Base-by-base conservation (phyloP, 2,888 invertebrate genomes). In the Desoria tigrina region DNA sequence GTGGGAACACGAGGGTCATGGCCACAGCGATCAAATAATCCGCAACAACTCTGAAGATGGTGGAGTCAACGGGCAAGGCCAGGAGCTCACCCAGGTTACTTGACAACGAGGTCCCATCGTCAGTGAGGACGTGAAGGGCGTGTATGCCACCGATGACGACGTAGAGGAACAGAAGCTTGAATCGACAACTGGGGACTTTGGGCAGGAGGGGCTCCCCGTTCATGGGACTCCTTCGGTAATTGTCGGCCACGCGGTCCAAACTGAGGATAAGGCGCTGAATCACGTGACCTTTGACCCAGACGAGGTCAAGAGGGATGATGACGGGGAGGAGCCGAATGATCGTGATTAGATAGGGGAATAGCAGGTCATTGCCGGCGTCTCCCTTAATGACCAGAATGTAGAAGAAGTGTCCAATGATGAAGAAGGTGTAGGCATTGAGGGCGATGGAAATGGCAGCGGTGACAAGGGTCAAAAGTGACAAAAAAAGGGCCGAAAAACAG, bases 251-350 rank as follows among this genome's bases (percentile, higher is more conserved):
- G 7, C 7, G 7, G 18, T 55, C 37, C 6, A 55, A 55, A 11
- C 7, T 28, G 3, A 3, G 9, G 21, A 55, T 14, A 55, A 55
- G 18, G 3, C 28, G 26, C n/a, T 32, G 27, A 7, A 55, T 4
- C 4, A 16, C 26, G 18, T 55, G 27, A 14, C 55, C 55, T 14
- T 32, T 16, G 16, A 55, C 11, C 55, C 55, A 55, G 18, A 55
- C 16, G 9, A 55, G n/a, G 32, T 55, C 18, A 7, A 55, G 11
- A 18, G 55, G 55, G 3, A 55, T 55, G 2, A 55, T n/a, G 6
- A 32, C 18, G 4, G 55, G 55, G 32, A 55, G 14, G 16, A 55
- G 18, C 18, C 21, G 21, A 16, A 27, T 2, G n/a, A 55, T 11
- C 26, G 6, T 18, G 4, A 3, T 18, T 3, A 16, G 2, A 7